Percentiles rank a stretch among this genome's conserved stretches.
phyloP scores from a whole-genome alignment of 2,113 vertebrate genomes.

The Heterotis niloticus region DNA sequence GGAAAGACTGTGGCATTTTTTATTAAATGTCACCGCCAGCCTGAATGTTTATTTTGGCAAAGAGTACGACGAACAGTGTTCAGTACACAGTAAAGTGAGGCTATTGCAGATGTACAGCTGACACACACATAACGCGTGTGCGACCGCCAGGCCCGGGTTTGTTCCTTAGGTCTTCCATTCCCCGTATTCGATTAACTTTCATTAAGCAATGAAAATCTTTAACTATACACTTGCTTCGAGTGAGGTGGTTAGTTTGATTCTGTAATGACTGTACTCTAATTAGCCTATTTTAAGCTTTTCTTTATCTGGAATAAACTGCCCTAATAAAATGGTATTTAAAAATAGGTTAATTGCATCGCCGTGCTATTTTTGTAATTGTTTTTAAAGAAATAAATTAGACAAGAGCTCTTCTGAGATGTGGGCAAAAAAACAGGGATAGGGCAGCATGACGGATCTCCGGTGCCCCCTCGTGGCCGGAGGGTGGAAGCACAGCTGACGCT shows the following conservation, averaged over 20 bases:
- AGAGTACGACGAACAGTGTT: background rate
- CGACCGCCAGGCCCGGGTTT: background rate
- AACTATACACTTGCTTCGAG: conserved; percentile 21
- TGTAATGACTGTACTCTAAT: conserved; percentile 40
- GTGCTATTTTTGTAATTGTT: conserved; percentile 49
- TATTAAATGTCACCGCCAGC: background rate
- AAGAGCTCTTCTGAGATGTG: conserved; percentile 18
- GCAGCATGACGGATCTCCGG: conserved; percentile 39
- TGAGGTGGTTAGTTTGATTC: conserved; percentile 29
- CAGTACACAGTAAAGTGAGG: background rate
- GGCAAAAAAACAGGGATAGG: background rate
- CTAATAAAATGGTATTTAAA: conserved; percentile 52
- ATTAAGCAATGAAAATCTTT: conserved; percentile 30
- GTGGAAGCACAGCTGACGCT: background rate
- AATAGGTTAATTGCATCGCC: conserved; percentile 53
- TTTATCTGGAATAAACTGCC: conserved; percentile 50
- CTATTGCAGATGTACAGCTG: background rate
- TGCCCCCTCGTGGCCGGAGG: conserved; percentile 52
- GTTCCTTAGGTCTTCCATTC: conserved; percentile 6
- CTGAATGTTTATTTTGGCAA: background rate
- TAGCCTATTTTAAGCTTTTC: conserved; percentile 50
- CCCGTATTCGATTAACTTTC: conserved; percentile 30
- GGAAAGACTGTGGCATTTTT: background rate
- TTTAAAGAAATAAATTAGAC: conserved; percentile 41
- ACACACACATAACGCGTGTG: background rate